Conservation (phyloP, 2,888 invertebrate species). For the Cristatella mucedo region DNA sequence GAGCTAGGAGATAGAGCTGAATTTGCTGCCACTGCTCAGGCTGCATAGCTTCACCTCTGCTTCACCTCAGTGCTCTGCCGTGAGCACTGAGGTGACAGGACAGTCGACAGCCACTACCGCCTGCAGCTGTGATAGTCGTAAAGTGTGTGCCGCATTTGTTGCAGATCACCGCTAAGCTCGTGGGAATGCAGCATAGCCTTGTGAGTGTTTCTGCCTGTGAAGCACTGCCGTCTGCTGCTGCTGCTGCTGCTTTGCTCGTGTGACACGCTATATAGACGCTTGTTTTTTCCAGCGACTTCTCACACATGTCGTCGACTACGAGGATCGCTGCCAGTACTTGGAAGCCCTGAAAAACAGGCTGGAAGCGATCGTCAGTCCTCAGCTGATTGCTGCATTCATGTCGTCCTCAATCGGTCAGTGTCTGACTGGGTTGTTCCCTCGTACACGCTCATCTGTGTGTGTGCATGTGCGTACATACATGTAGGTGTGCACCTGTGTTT, state of each 20-base stretch:
- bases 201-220: slow-evolving; percentile 25
- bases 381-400: slow-evolving; percentile 70
- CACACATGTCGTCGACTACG: slow-evolving; percentile 43
- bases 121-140: too few relatives aligned
- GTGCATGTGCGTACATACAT: too few relatives aligned
- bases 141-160: too few relatives aligned
- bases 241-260: background rate
- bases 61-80: too few relatives aligned
- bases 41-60: too few relatives aligned
- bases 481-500: too few relatives aligned
- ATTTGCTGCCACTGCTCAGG: too few relatives aligned
- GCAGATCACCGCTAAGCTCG: slow-evolving; percentile 50
- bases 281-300: slow-evolving; percentile 41
- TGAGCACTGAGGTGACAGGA: too few relatives aligned
- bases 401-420: too few relatives aligned
- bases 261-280: slow-evolving; percentile 1
- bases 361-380: slow-evolving; percentile 74
- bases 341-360: slow-evolving; percentile 78
- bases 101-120: too few relatives aligned
- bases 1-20: slow-evolving; percentile 9
- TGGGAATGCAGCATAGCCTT: slow-evolving; percentile 58
- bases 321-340: slow-evolving; percentile 47
- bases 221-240: background rate
- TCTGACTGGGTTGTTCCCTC: too few relatives aligned
- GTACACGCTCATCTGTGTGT: too few relatives aligned